These are phyloP conservation scores for Drosophila willistoni DNA, from an alignment of 1,140 invertebrate genomes.

Conservation along the genomic window DNA sequence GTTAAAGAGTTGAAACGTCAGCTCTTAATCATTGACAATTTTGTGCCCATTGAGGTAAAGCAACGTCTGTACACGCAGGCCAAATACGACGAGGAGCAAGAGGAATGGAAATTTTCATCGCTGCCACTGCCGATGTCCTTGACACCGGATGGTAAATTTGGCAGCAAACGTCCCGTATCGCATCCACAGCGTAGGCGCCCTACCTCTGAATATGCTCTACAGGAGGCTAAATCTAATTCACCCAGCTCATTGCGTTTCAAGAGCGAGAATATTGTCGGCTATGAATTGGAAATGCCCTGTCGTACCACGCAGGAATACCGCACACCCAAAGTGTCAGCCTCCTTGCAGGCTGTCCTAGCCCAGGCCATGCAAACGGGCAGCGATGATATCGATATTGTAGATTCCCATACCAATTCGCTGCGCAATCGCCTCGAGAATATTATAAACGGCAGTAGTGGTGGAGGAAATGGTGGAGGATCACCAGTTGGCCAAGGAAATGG, in stretches of 20 bases:
- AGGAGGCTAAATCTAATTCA: conserved; percentile 84
- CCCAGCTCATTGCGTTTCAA: conserved; percentile 86
- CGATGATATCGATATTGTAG: conserved; percentile 87
- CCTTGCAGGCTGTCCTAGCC: conserved; percentile 89
- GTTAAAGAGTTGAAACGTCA: conserved; percentile 91
- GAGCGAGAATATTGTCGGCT: conserved; percentile 92
- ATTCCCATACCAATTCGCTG: conserved; percentile 73
- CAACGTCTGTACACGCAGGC: conserved; percentile 90
- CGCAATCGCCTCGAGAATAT: conserved; percentile 80
- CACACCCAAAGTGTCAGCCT: conserved; percentile 88
- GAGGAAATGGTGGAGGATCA: conserved; percentile 21
- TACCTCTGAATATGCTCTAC: conserved; percentile 89
- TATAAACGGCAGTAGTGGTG: conserved; percentile 70
- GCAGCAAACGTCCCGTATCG: conserved; percentile 86
- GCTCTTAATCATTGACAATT: conserved; percentile 97
- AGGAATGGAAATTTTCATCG: conserved; percentile 89
- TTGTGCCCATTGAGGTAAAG: conserved; percentile 96
- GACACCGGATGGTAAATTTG: conserved; percentile 79
- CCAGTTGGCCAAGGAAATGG: not conserved
- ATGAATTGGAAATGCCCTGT: conserved; percentile 91
- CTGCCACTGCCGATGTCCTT: conserved; percentile 68
- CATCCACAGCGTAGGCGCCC: conserved; percentile 87
- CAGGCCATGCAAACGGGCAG: conserved; percentile 89
- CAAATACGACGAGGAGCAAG: conserved; percentile 94
- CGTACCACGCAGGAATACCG: conserved; percentile 92